Percentiles rank a stretch among this genome's conserved stretches.
These are phyloP conservation scores for Pilophorus perplexus DNA, from an alignment of 2,888 invertebrate genomes.

Conservation along the genomic window DNA sequence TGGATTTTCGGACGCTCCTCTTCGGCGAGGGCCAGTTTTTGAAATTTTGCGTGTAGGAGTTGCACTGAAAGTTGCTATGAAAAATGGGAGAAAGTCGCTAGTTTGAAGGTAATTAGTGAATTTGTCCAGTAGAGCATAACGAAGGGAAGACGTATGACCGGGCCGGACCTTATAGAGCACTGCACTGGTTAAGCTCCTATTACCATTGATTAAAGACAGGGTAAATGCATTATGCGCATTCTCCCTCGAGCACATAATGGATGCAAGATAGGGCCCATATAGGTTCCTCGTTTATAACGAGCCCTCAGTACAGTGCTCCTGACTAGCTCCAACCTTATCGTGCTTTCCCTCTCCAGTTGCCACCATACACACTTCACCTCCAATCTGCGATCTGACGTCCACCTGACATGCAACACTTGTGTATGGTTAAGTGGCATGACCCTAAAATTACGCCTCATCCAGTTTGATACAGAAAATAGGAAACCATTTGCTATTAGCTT, in stretches of 20 bases:
- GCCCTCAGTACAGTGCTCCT: too few relatives aligned
- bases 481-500: too few relatives aligned
- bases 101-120: conserved; percentile 20
- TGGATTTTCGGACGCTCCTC: too few relatives aligned
- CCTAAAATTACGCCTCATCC: too few relatives aligned
- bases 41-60: too few relatives aligned
- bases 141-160: conserved; percentile 18
- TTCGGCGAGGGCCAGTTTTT: too few relatives aligned
- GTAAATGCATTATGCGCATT: conserved; percentile 30
- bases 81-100: conserved; percentile 1
- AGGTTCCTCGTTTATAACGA: conserved; percentile 26
- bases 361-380: conserved; percentile 10
- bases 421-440: too few relatives aligned
- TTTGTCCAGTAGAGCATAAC: conserved; percentile 18
- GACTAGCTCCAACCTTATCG: too few relatives aligned
- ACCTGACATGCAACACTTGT: conserved; percentile 1
- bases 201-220: conserved; percentile 29
- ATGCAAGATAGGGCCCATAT: conserved; percentile 30
- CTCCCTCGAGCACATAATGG: conserved; percentile 17
- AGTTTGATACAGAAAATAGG: too few relatives aligned
- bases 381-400: conserved; percentile 9
- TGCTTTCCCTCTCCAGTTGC: too few relatives aligned
- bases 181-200: conserved; percentile 19
- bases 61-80: too few relatives aligned
- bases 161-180: not conserved